Evolutionary conservation across 2,888 invertebrate species (phyloP).

Genomic region (Trichogramma dendrolimi): DNA sequence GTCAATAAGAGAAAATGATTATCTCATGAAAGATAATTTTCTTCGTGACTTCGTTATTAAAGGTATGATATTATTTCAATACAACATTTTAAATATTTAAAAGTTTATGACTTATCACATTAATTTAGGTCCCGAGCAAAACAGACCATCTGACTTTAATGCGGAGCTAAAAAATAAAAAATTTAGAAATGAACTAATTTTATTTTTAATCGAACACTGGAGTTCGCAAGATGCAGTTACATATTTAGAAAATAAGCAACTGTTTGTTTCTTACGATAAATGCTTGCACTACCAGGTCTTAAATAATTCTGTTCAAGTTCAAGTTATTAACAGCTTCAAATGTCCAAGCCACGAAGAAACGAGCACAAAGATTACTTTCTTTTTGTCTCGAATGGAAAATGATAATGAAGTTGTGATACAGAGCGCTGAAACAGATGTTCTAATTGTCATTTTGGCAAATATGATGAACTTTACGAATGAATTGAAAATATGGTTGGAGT

Average conservation of each 20-base stretch:
- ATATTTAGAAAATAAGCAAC: slow-evolving; percentile 7
- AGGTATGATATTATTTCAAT: neutral
- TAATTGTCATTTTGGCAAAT: slow-evolving; percentile 25
- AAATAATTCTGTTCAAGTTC: slow-evolving; percentile 3
- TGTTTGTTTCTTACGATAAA: slow-evolving; percentile 7
- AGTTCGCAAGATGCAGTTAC: slow-evolving; percentile 1
- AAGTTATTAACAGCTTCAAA: slow-evolving; percentile 8
- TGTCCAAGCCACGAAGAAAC: slow-evolving; percentile 32
- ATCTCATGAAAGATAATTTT: slow-evolving; percentile 13
- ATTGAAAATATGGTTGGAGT: slow-evolving; percentile 19
- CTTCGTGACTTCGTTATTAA: slow-evolving; percentile 9
- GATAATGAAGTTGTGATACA: slow-evolving; percentile 18
- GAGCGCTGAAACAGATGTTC: slow-evolving; percentile 24
- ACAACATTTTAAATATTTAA: neutral
- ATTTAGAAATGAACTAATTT: slow-evolving; percentile 2
- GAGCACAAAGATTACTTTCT: slow-evolving; percentile 31
- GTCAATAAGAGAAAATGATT: slow-evolving; percentile 13
- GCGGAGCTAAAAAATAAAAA: slow-evolving; percentile 5
- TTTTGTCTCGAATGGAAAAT: slow-evolving; percentile 25
- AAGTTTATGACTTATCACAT: neutral
- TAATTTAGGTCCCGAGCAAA: slow-evolving; percentile 10
- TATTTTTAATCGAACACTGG: slow-evolving; percentile 10
- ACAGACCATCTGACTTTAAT: slow-evolving; percentile 3
- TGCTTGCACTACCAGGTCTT: slow-evolving; percentile 4
- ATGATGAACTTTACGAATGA: slow-evolving; percentile 21